A percentile compares a stretch with the other conserved stretches of the same genome.
phyloP scores from a whole-genome alignment of 2,113 vertebrate species.

The Hippocampus zosterae region DNA sequence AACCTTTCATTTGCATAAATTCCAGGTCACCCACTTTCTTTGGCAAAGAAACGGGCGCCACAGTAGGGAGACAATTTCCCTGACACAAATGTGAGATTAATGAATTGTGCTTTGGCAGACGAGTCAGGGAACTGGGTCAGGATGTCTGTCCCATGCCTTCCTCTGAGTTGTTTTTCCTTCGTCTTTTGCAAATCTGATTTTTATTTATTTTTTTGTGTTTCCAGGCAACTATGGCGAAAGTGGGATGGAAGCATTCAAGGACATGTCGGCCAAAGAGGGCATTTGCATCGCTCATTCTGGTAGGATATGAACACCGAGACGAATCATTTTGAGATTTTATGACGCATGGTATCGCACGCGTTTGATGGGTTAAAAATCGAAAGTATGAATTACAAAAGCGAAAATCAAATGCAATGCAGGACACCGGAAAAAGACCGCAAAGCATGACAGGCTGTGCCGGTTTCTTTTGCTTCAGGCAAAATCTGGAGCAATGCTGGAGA shows the following conservation, averaged over 20 bases:
- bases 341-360: background rate
- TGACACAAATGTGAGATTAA: slow-evolving; percentile 44
- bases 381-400: background rate
- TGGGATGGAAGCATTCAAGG: slow-evolving; percentile 99
- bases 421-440: background rate
- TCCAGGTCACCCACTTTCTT: slow-evolving; percentile 72
- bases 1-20: slow-evolving; percentile 67
- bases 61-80: slow-evolving; percentile 47
- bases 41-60: slow-evolving; percentile 57
- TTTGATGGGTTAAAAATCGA: background rate
- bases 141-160: background rate
- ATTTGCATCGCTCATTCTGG: slow-evolving; percentile 98
- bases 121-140: slow-evolving; percentile 12
- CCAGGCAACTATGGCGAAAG: slow-evolving; percentile 97
- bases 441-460: slow-evolving; percentile 3
- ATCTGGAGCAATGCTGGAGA: slow-evolving; percentile 98
- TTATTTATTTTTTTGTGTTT: slow-evolving; percentile 10
- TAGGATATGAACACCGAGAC: slow-evolving; percentile 63
- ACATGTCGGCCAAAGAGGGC: slow-evolving; percentile 94
- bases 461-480: slow-evolving; percentile 70
- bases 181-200: background rate
- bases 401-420: background rate
- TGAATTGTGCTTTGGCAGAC: slow-evolving; percentile 7
- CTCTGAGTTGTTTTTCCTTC: background rate
- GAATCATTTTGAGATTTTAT: background rate